phyloP scores from a whole-genome alignment of 2,113 vertebrate species.

The Pelecanoides urinatrix region DNA sequence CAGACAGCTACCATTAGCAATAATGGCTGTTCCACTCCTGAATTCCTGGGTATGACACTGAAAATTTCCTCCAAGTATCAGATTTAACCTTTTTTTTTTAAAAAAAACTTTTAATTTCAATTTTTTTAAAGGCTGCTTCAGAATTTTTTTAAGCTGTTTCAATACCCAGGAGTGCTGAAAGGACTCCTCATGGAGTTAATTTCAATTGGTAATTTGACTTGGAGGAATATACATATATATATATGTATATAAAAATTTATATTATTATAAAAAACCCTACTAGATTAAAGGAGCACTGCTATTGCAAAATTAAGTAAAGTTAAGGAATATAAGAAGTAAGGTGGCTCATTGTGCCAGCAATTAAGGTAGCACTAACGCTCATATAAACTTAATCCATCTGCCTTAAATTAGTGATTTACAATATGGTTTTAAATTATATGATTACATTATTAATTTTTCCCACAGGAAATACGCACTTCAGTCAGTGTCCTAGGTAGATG shows the following conservation, averaged over 20 bases:
- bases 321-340: neutral
- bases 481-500: neutral
- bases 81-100: constrained; percentile 7
- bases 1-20: neutral
- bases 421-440: neutral
- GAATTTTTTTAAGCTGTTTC: neutral
- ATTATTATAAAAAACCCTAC: neutral
- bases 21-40: neutral
- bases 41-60: neutral
- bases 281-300: neutral
- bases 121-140: neutral
- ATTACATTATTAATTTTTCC: neutral
- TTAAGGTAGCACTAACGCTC: neutral
- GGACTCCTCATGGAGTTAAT: neutral
- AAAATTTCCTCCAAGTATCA: constrained; percentile 28
- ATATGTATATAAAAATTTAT: neutral
- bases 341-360: neutral
- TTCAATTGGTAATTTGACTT: neutral
- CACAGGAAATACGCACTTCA: neutral
- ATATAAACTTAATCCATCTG: neutral
- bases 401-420: neutral
- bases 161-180: neutral
- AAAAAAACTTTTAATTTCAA: neutral
- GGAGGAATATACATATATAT: neutral
- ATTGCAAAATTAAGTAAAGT: neutral